Evolutionary conservation across 2,797 vertebrate species (phyloP).

Genomic region (Anolis apletophallus): DNA sequence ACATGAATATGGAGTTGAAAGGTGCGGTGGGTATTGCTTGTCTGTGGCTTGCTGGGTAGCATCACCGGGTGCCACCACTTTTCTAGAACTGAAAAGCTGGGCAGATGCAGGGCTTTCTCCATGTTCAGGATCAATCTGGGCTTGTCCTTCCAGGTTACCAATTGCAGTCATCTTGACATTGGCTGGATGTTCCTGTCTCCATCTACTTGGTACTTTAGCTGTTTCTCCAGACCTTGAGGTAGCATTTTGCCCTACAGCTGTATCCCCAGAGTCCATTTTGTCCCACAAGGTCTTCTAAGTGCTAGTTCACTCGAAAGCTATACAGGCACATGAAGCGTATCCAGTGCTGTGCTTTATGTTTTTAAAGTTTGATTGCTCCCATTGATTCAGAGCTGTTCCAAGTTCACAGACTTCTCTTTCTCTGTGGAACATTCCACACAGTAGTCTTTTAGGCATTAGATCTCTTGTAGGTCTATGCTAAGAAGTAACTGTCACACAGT

Average conservation of each 20-base stretch:
- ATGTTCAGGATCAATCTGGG: conserved; percentile 86
- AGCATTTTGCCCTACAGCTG: conserved; percentile 88
- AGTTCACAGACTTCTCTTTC: conserved; percentile 74
- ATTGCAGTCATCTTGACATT: conserved; percentile 90
- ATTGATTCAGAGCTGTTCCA: conserved; percentile 78
- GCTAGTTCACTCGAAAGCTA: conserved; percentile 85
- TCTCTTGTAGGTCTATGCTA: conserved; percentile 65
- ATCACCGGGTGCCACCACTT: conserved; percentile 83
- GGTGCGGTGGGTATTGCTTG: conserved; percentile 85
- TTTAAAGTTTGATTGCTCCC: conserved; percentile 80
- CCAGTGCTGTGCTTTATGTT: conserved; percentile 74
- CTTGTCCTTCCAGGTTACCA: conserved; percentile 85
- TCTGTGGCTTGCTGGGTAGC: conserved; percentile 83
- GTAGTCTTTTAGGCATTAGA: conserved; percentile 76
- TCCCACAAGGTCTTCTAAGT: conserved; percentile 79
- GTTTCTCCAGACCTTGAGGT: conserved; percentile 91
- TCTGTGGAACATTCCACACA: conserved; percentile 75
- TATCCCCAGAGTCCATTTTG: conserved; percentile 93
- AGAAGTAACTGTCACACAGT: conserved; percentile 72
- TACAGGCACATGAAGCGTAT: conserved; percentile 84
- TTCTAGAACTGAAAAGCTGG: conserved; percentile 89
- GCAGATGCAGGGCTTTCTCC: conserved; percentile 81
- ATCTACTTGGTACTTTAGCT: conserved; percentile 87
- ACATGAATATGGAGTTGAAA: conserved; percentile 87
- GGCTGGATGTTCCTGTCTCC: conserved; percentile 91